Evolutionary conservation across 2,113 vertebrate genomes (phyloP), one percentile per base, ranked within the genome.

Genomic region (Tringa solitaria): DNA sequence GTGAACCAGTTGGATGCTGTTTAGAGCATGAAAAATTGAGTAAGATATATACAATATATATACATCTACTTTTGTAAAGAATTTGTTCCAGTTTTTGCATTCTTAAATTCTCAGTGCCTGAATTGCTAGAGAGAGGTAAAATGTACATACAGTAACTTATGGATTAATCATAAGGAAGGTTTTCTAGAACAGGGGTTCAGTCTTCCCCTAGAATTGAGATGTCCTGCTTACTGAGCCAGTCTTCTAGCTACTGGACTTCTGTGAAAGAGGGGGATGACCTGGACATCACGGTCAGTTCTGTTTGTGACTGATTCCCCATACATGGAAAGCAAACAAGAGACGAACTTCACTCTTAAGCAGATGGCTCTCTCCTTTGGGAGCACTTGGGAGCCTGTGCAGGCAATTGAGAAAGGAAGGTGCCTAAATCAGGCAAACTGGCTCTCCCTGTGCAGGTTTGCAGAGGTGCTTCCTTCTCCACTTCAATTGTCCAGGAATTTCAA

Each of bases 391-490:
- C 41, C 75, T 84, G 35, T 77, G 77, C 50, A 83, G 41, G 32
- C 72, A 86, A 35, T 46, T 95, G 86, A 92, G 72, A 92, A 86
- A 80, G 45, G 60, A 92, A 92, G 86, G 91, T 90, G 54, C 68
- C 86, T 92, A 69, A 84, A 84, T 1, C 30, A 90, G 63, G 63
- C 46, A 92, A 93, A 81, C n/a, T 51, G 82, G 9, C 51, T 80
- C 30, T 53, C 27, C n/a, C 68, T 70, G 50, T n/a, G 46, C 45
- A 74, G 79, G 22, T 84, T 95, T 92, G 79, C n/a, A 54, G 85
- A 86, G 45, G 11, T 77, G 63, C 59, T 91, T 81, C 48, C 83
- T 37, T 16, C 60, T 76, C 54, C 61, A 32, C 59, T 80, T 88
- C 41, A 43, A 50, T 74, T 77, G n/a, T 83, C 17, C n/a, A 56